Evolutionary conservation across 1,140 invertebrate genomes (phyloP), one percentile per base, ranked within the genome.

Genomic region (Bombyx mori): DNA sequence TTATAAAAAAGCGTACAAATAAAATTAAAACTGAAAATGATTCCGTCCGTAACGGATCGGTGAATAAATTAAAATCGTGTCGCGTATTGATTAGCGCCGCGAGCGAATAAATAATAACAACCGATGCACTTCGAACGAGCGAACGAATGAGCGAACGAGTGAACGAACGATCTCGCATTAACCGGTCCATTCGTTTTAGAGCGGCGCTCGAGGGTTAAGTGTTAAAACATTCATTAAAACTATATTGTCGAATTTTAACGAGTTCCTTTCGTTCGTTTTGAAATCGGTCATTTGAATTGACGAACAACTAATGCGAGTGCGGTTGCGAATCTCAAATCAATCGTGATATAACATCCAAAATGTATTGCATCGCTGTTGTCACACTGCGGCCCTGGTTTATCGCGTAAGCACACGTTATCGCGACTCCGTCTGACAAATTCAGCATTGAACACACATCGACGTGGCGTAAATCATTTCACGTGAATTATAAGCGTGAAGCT

Each of bases 81-180:
- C 63, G 63, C 62, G 56, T 60, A 69, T 68, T 69, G 72, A 74
- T 74, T 71, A 71, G 66, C 56, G 71, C 69, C 67, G 67, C 63
- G 65, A 62, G 69, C 72, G 65, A 63, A 67, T 71, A 71, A 71
- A 71, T 71, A 71, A 67, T 68, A 64, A 35, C 26, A 35, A 71
- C 65, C 61, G 61, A 63, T 63, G 52, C 54, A 63, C 61, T 62
- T 58, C 42, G 54, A 56, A 46, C 54, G 54, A 49, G 49, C 49
- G 58, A 61, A 56, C 62, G 68, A 63, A 62, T 66, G 62, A 61
- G 64, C 63, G 12, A 35, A 35, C 26, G 26, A 35, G 26, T 35
- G 26, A 57, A 63, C 60, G 62, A 64, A 56, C 26, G 26, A 35
- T 35, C 26, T 35, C 26, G 26, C 55, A 66, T 65, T 53, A 64